These are phyloP conservation scores for Nettapus auritus DNA, from an alignment of 2,113 vertebrate species.

Conservation along the genomic window DNA sequence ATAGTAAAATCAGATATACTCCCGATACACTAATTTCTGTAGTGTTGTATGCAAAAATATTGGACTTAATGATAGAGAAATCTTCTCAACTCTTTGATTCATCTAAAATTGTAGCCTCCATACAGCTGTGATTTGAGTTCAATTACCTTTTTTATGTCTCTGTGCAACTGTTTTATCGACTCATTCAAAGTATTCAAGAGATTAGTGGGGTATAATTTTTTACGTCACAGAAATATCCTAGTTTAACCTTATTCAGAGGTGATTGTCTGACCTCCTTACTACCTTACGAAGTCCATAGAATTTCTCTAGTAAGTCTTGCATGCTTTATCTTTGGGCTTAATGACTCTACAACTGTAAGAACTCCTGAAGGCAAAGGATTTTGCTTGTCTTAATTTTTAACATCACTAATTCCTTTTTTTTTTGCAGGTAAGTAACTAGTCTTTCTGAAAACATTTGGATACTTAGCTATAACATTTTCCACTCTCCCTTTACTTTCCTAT, in stretches of 20 bases:
- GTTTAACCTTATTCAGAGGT: constrained; percentile 45
- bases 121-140: background rate
- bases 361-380: constrained; percentile 34
- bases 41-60: background rate
- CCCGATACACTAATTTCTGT: background rate
- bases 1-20: background rate
- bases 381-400: background rate
- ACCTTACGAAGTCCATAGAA: background rate
- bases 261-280: background rate
- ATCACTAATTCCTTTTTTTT: background rate
- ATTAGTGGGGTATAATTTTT: background rate
- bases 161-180: background rate
- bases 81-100: background rate
- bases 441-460: background rate
- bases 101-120: background rate
- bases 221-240: constrained; percentile 15
- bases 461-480: background rate
- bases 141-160: background rate
- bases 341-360: background rate
- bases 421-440: background rate
- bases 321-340: background rate
- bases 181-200: background rate
- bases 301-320: background rate
- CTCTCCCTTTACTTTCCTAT: background rate
- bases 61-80: background rate